Evolutionary conservation across 1,140 invertebrate genomes (phyloP).

Genomic region (Orchesella cincta): DNA sequence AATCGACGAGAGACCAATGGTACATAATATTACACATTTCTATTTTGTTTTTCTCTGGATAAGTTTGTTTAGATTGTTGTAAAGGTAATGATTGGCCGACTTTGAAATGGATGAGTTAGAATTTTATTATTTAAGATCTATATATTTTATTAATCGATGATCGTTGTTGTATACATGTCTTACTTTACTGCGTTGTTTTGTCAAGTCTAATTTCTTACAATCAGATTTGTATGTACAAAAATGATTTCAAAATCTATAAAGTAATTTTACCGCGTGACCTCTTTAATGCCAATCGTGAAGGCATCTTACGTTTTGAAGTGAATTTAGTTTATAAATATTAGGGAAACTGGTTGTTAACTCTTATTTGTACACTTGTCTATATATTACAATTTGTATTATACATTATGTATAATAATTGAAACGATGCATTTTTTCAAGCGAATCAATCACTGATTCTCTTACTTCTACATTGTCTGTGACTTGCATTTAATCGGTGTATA

Average conservation of each 20-base stretch:
- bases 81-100: background rate
- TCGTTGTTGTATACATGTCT: slow-evolving; percentile 6
- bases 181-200: background rate
- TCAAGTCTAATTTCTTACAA: background rate
- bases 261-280: slow-evolving; percentile 2
- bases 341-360: background rate
- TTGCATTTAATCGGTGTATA: no score
- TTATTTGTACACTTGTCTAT: no score
- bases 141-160: background rate
- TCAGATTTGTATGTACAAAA: slow-evolving; percentile 12
- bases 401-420: no score
- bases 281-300: background rate
- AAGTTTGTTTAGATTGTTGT: background rate
- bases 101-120: background rate
- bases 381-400: no score
- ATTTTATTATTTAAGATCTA: background rate
- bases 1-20: slow-evolving; percentile 21
- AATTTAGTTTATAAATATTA: no score
- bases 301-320: background rate
- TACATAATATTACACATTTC: slow-evolving; percentile 12
- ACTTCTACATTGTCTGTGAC: background rate
- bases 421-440: no score
- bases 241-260: slow-evolving; percentile 8
- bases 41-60: background rate
- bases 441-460: background rate